Evolutionary conservation across 2,113 vertebrate genomes (phyloP), one percentile per base, ranked within the genome.

Genomic region (Rutilus rutilus): DNA sequence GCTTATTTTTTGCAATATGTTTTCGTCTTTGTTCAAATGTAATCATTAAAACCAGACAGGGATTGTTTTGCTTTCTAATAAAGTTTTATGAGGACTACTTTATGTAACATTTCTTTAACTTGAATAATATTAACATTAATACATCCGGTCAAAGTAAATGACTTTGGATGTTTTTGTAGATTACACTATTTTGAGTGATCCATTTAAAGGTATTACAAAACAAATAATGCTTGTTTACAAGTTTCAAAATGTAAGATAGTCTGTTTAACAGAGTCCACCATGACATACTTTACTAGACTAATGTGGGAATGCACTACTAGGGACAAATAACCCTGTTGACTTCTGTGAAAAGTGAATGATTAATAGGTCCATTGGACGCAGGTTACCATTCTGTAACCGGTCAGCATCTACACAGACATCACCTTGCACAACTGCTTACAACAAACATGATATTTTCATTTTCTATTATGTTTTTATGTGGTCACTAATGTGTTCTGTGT

Each of bases 1-100:
- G 84, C 90, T 91, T 89, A 85, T 86, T 74, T 87, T 92, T 92
- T 90, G 80, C 65, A 14, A 76, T 21, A 50, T 74, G 67, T 78
- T 71, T 30, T 74, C 25, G 2, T 77, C 47, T 33, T 77, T 77
- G 15, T 33, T 77, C 39, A 47, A 47, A 17, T 60, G 14, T 39
- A 74, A 74, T 86, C 52, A 80, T 79, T 86, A 79, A 73, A 80
- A 52, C 27, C 12, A 47, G 77, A 80, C 30, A 59, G 15, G 50
- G n/a, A 45, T 64, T 47, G 25, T 76, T 75, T 14, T 27, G 19
- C 19, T 5, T 14, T 47, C 42, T 50, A 11, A 17, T 9, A 50
- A 27, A 50, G 30, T 36, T 69, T 67, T 39, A 12, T 71, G 19
- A 71, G 67, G 7, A 71, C 33, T 71, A 71, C 19, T 23, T 79